Base-by-base conservation (phyloP, 2,113 vertebrate species). In the Glaucomys volans region DNA sequence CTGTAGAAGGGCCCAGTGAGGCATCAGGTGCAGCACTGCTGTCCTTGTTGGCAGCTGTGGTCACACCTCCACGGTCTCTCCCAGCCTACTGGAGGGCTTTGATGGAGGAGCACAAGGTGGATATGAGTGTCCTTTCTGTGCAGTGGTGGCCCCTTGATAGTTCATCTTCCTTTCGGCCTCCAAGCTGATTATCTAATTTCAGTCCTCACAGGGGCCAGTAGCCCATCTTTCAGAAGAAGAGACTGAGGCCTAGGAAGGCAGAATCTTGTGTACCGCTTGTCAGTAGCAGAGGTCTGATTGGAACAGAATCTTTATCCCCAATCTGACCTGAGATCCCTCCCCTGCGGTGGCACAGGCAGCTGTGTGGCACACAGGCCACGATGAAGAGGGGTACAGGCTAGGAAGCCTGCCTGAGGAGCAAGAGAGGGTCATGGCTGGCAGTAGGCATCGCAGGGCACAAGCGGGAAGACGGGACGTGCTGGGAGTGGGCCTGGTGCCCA, bases 111-210 rank as follows among this genome's bases (percentile, higher is more conserved):
- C 54, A 17, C 79, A 35, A 20, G 52, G 16, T 59, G 50, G 28
- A 28, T 16, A 32, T 0, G 11, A 77, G 64, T 5, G 64, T 7
- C 64, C 62, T 72, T 40, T 62, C 77, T 54, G 7, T 50, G 26
- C 44, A 13, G 54, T 52, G 0, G 64, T 7, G 9, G 13, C 3
- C 6, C n/a, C 47, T 0, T 11, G 44, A 2, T 26, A 2, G 12
- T 32, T 37, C 13, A 16, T 30, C 37, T 22, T 28, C 42, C 28
- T 40, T 59, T 26, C 8, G 28, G 44, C 28, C 35, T 24, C 50
- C 20, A 26, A 16, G 83, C 52, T 40, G 59, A 12, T 20, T 5
- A 57, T 59, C 59, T 47, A n/a, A 44, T 67, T 40, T 64, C n/a
- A 28, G 57, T 30, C 26, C 77, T 79, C 30, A 16, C 74, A 12